phyloP scores from a whole-genome alignment of 2,888 invertebrate genomes.

The Eudasyphora cyanicolor region DNA sequence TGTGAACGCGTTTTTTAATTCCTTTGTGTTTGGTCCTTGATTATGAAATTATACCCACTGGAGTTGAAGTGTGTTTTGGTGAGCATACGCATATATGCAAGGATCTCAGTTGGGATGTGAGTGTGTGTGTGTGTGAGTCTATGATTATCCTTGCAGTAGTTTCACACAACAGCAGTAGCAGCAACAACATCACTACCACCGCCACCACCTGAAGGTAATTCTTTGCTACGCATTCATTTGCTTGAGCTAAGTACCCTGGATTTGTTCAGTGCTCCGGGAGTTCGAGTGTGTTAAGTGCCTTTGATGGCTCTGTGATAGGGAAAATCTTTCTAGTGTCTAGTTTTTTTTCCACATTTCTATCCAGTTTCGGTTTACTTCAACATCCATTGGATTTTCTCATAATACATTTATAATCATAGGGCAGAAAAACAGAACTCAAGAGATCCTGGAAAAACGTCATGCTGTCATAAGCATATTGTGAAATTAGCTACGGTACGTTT shows the following conservation, averaged over 20 bases:
- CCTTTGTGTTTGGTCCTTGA: constrained; percentile 45
- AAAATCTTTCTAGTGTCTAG: constrained; percentile 24
- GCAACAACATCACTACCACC: too few species aligned
- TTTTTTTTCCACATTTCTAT: not conserved
- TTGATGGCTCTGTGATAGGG: constrained; percentile 36
- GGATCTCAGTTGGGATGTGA: not conserved
- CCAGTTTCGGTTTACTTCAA: not conserved
- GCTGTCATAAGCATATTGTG: constrained; percentile 54
- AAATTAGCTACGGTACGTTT: constrained; percentile 34
- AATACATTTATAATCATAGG: constrained; percentile 7
- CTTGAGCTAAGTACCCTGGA: constrained; percentile 45
- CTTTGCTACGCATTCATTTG: constrained; percentile 22
- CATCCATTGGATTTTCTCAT: constrained; percentile 46
- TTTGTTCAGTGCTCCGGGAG: constrained; percentile 23
- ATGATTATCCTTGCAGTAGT: constrained; percentile 36
- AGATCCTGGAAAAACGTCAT: not conserved
- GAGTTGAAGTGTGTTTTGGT: constrained; percentile 37
- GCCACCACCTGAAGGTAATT: constrained; percentile 36
- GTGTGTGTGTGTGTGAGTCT: constrained; percentile 17
- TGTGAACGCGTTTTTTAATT: constrained; percentile 10
- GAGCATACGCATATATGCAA: not conserved
- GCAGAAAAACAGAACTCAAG: not conserved
- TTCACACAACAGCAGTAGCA: not conserved
- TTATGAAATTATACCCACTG: constrained; percentile 62
- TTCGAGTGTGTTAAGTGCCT: constrained; percentile 43